Evolutionary conservation across 2,888 invertebrate species (phyloP).

Genomic region (Eupithecia pulchellata): DNA sequence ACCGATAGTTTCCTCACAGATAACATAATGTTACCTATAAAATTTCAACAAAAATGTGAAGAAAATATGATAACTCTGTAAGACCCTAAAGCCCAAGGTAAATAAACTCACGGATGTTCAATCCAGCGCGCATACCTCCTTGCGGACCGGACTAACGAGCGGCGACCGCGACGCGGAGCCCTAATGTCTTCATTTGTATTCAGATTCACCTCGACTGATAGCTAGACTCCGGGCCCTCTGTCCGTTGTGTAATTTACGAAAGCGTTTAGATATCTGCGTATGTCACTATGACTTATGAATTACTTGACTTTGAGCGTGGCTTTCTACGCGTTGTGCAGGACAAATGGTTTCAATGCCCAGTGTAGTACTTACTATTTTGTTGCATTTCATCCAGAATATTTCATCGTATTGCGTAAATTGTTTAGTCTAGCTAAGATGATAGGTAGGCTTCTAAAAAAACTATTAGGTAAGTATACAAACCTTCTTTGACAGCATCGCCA

Average conservation of each 20-base stretch:
- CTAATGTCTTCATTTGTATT: conserved; percentile 81
- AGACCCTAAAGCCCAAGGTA: not conserved
- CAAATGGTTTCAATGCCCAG: not conserved
- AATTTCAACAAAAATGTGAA: not conserved
- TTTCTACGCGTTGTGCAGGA: not conserved
- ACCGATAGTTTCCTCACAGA: no score
- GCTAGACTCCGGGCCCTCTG: conserved; percentile 50
- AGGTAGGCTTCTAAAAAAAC: no score
- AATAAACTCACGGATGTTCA: conserved; percentile 32
- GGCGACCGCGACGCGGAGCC: conserved; percentile 56
- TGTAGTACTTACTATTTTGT: not conserved
- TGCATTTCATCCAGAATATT: not conserved
- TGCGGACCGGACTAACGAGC: conserved; percentile 58
- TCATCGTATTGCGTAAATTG: no score
- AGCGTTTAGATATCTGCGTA: conserved; percentile 3
- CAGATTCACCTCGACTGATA: conserved; percentile 72
- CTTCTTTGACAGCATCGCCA: no score
- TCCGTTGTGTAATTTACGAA: conserved; percentile 11
- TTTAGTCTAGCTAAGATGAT: not conserved
- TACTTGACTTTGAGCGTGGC: not conserved
- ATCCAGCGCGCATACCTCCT: conserved; percentile 44
- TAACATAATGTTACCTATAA: no score
- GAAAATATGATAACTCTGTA: not conserved
- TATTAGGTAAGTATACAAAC: no score
- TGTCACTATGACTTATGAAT: not conserved